Evolutionary conservation across 2,888 invertebrate genomes (phyloP).

Genomic region (Caenorhabditis sp.): DNA sequence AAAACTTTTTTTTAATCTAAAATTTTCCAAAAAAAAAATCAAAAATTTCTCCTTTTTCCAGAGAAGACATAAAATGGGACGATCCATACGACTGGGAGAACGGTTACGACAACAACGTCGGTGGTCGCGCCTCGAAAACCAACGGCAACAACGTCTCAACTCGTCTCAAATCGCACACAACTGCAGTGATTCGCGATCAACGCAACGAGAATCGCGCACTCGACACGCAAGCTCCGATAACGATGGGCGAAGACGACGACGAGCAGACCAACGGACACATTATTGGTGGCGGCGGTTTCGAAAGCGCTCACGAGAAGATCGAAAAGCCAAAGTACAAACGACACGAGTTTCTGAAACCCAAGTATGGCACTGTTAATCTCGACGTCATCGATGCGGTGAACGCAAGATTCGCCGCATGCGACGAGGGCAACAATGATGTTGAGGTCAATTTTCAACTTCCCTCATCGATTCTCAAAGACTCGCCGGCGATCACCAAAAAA

Average conservation of each 20-base stretch:
- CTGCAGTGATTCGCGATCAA: constrained; percentile 64
- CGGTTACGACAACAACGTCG: constrained; percentile 67
- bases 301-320: constrained; percentile 47
- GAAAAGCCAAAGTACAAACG: constrained; percentile 71
- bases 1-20: too few relatives aligned
- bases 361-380: constrained; percentile 69
- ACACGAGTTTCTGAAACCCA: constrained; percentile 71
- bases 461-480: constrained; percentile 44
- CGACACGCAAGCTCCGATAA: constrained; percentile 68
- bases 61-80: constrained; percentile 63
- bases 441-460: constrained; percentile 60
- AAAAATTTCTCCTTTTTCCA: constrained; percentile 17
- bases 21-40: too few relatives aligned
- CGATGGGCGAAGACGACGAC: constrained; percentile 70
- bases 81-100: constrained; percentile 71
- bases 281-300: constrained; percentile 41
- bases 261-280: constrained; percentile 67
- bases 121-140: constrained; percentile 23
- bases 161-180: constrained; percentile 67
- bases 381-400: constrained; percentile 70
- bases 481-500: constrained; percentile 48
- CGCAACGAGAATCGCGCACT: constrained; percentile 55
- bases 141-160: constrained; percentile 59
- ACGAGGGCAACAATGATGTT: constrained; percentile 50
- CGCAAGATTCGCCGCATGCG: constrained; percentile 66